These are phyloP conservation scores for Antheraea assamensis DNA, from an alignment of 2,888 invertebrate species.

Conservation along the genomic window DNA sequence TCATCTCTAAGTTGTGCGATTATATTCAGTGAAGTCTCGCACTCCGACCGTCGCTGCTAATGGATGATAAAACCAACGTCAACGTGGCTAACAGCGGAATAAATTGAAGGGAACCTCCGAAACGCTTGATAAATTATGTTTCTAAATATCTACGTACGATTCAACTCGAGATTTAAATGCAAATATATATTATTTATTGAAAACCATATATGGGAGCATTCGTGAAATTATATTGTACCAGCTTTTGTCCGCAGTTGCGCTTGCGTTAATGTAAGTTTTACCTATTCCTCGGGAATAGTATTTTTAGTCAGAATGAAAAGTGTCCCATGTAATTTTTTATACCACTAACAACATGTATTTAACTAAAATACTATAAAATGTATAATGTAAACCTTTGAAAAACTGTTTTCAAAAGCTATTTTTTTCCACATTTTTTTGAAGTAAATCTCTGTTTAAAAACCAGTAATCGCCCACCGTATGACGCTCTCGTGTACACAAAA, in stretches of 20 bases:
- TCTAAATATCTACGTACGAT: constrained; percentile 45
- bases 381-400: background rate
- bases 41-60: constrained; percentile 48
- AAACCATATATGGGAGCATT: background rate
- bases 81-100: constrained; percentile 58
- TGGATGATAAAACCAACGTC: constrained; percentile 66
- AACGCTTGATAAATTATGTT: constrained; percentile 60
- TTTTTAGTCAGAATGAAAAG: no score
- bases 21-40: constrained; percentile 35
- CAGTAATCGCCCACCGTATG: background rate
- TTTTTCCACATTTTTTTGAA: background rate
- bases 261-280: no score
- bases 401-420: background rate
- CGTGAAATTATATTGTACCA: background rate
- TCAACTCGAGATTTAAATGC: constrained; percentile 30
- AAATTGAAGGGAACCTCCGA: constrained; percentile 60
- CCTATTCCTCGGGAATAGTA: no score
- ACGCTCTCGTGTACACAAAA: background rate
- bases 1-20: constrained; percentile 52
- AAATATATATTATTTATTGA: background rate
- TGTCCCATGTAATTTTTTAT: no score
- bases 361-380: background rate
- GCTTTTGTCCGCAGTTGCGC: no score
- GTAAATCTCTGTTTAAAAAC: background rate
- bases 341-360: no score